Evolutionary conservation across 2,797 vertebrate genomes (phyloP).

Genomic region (Pipistrellus nathusii): DNA sequence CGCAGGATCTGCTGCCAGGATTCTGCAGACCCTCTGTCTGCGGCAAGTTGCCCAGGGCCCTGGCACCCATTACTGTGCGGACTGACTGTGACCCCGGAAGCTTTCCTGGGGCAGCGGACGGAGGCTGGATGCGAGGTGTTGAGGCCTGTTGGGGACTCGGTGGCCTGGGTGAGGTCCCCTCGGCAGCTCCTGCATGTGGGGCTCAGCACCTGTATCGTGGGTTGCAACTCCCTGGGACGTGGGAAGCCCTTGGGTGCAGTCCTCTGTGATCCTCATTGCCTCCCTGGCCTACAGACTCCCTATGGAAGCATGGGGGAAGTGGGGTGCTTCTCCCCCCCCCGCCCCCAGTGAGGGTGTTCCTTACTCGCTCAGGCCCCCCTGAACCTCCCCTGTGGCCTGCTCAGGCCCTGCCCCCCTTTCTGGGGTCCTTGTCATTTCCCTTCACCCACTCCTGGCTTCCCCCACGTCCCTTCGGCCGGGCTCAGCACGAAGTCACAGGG

Average conservation of each 20-base stretch:
- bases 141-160: not conserved
- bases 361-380: not conserved
- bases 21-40: not conserved
- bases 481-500: not conserved
- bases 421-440: not conserved
- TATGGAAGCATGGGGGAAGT: not conserved
- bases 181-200: not conserved
- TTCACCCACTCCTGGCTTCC: not conserved
- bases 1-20: too few species aligned
- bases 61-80: not conserved
- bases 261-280: fast-evolving
- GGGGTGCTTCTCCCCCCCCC: too few species aligned
- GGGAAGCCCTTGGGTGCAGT: not conserved
- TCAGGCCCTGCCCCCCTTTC: not conserved
- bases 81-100: not conserved
- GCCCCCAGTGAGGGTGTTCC: not conserved
- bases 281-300: not conserved
- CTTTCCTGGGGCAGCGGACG: not conserved
- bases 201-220: not conserved
- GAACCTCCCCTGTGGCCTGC: not conserved
- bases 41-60: not conserved
- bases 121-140: not conserved
- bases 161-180: not conserved
- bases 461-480: not conserved
- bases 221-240: not conserved